These are phyloP conservation scores for Brachyptera putata DNA, from an alignment of 2,888 invertebrate species.

Conservation along the genomic window DNA sequence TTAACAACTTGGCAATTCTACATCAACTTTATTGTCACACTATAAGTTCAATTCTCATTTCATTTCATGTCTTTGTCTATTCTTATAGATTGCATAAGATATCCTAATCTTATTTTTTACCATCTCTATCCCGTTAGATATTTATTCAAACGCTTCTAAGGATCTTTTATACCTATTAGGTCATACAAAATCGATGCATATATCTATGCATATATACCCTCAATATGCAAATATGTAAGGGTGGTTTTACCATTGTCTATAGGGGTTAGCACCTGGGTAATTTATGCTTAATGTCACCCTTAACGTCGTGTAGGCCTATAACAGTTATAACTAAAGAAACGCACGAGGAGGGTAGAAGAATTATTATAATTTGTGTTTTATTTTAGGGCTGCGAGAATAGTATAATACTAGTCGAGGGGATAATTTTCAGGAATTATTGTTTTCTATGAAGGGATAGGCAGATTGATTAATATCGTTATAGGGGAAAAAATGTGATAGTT, in stretches of 20 bases:
- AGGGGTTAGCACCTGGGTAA: conserved; percentile 25
- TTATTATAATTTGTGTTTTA: conserved; percentile 8
- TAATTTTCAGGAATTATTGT: conserved; percentile 16
- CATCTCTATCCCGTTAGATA: conserved; percentile 8
- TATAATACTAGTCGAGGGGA: conserved; percentile 12
- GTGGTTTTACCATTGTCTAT: conserved; percentile 5
- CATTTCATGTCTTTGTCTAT: conserved; percentile 21
- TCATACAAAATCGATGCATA: conserved; percentile 20
- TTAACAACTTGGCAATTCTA: no score
- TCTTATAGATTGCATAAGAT: neutral
- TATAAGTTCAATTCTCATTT: no score
- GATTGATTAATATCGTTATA: neutral
- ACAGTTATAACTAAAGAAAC: neutral
- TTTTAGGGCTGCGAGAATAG: conserved; percentile 11
- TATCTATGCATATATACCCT: conserved; percentile 10
- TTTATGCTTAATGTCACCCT: conserved; percentile 19
- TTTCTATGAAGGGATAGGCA: neutral
- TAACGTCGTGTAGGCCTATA: conserved; percentile 19
- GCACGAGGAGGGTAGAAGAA: neutral
- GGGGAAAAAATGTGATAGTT: no score
- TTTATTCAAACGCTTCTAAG: conserved; percentile 1
- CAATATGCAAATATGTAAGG: conserved; percentile 22
- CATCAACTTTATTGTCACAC: no score
- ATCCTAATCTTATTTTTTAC: conserved; percentile 3
- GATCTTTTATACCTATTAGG: neutral